Conservation (phyloP, 2,888 invertebrate genomes). For the Stenchaetothrips biformis region DNA sequence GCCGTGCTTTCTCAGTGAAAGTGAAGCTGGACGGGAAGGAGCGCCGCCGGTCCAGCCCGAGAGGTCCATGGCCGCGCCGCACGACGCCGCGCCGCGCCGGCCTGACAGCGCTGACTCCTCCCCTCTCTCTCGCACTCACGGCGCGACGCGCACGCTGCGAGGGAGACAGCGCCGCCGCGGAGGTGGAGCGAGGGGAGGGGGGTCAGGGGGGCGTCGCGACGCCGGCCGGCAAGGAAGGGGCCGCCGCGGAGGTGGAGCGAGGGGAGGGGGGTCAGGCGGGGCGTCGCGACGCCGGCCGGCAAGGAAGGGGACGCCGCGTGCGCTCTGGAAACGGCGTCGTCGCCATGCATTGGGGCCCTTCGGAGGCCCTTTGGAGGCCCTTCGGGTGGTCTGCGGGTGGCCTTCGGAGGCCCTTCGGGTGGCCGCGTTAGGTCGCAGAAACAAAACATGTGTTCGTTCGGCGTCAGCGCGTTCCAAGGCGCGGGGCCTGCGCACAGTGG, state of each 20-base stretch:
- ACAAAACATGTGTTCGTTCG: too few species aligned
- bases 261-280: not conserved
- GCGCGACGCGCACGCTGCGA: not conserved
- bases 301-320: not conserved
- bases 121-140: too few species aligned
- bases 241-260: not conserved
- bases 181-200: not conserved
- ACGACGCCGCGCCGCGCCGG: not conserved
- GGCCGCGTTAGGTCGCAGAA: not conserved
- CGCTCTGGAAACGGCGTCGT: not conserved
- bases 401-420: not conserved
- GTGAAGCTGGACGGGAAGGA: not conserved
- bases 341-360: not conserved
- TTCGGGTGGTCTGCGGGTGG: not conserved
- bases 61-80: constrained; percentile 7
- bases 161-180: not conserved
- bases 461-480: too few species aligned
- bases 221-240: not conserved
- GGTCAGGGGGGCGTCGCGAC: not conserved
- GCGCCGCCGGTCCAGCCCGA: not conserved
- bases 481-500: too few species aligned
- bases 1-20: constrained; percentile 14
- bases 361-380: not conserved
- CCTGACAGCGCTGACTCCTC: too few species aligned
- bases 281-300: constrained; percentile 7